Percentiles rank a stretch among this genome's conserved stretches.
Conservation (phyloP, 2,888 invertebrate genomes). For the Fragum fragum region DNA sequence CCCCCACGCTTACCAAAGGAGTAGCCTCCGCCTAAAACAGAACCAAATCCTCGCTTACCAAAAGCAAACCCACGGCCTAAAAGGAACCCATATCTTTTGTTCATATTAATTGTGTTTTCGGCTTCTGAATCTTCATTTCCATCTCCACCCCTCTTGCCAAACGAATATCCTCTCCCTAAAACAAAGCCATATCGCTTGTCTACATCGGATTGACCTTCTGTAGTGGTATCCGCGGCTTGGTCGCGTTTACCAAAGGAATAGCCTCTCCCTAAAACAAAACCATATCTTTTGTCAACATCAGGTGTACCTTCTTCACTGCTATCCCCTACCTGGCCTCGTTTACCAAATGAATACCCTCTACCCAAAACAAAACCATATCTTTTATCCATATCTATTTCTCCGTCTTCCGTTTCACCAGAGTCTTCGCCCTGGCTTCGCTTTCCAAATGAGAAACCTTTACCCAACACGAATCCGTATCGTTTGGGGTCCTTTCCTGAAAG, state of each 20-base stretch:
- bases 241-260: conserved; percentile 16
- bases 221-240: neutral
- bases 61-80: conserved; percentile 42
- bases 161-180: conserved; percentile 41
- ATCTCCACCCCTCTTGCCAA: neutral
- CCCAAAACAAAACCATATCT: conserved; percentile 41
- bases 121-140: neutral
- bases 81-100: conserved; percentile 38
- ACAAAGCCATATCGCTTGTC: conserved; percentile 42
- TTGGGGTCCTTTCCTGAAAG: neutral
- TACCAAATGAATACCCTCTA: conserved; percentile 35
- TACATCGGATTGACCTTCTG: neutral
- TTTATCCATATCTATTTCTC: conserved; percentile 20
- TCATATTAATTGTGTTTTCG: neutral
- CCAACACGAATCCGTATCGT: conserved; percentile 47
- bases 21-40: conserved; percentile 37
- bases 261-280: conserved; percentile 45
- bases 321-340: neutral
- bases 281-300: conserved; percentile 31
- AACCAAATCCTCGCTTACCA: conserved; percentile 48
- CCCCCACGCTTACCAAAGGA: conserved; percentile 40
- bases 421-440: conserved; percentile 16
- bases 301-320: neutral
- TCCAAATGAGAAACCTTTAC: conserved; percentile 47
- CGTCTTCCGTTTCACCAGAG: neutral